These are phyloP conservation scores for Trichopoda pennipes DNA, from an alignment of 2,888 invertebrate genomes.

Conservation along the genomic window DNA sequence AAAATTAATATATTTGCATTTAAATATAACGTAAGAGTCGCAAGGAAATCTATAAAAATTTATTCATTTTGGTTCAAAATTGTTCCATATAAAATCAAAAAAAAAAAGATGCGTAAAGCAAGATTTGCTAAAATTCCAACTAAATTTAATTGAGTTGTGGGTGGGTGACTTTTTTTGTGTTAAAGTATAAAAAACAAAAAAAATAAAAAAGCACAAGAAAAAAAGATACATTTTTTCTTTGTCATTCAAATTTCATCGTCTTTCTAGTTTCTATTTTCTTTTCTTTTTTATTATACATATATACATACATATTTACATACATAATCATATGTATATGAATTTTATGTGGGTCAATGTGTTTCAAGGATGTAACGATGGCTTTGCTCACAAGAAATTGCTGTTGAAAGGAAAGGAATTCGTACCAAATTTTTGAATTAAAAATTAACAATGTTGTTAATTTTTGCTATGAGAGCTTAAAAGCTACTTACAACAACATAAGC, in stretches of 20 bases:
- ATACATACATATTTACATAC: no score
- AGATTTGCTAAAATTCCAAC: neutral
- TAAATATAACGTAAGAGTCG: neutral
- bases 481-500: no score
- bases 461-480: no score
- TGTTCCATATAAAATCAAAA: neutral
- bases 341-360: neutral
- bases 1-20: constrained; percentile 39
- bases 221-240: constrained; percentile 9
- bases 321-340: no score
- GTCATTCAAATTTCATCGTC: constrained; percentile 35
- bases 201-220: neutral
- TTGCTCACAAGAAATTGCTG: no score
- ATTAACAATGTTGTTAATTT: no score
- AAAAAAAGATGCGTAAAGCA: neutral
- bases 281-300: neutral
- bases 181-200: no score
- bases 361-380: no score
- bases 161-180: neutral
- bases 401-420: no score
- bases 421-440: no score
- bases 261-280: neutral
- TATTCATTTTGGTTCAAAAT: neutral
- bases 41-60: constrained; percentile 11
- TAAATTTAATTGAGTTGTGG: constrained; percentile 19